Base-by-base conservation (phyloP, 2,888 invertebrate species). In the Drosophila sordidapex region DNA sequence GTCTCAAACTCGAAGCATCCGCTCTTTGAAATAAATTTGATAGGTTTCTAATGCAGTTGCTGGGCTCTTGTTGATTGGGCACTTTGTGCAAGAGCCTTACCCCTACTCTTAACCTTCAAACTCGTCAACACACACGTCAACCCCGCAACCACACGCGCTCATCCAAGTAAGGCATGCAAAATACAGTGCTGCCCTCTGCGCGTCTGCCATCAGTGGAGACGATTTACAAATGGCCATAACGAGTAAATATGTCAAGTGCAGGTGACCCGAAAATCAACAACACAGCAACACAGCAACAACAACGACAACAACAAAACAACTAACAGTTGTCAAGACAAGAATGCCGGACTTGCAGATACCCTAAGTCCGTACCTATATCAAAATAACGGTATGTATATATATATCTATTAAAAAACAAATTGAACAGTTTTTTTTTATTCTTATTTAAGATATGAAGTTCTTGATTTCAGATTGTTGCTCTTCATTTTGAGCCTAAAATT, bases 191-290 rank as follows among this genome's bases (percentile, higher is more conserved):
- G 71, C 51, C 61, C 63, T 38, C 68, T 61, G 53, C 51, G 71
- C 27, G 64, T 43, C 49, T 63, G 64, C 40, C 51, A 36, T 57
- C 64, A 58, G 58, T 43, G 61, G 62, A 63, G 67, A 76, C 86
- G 77, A 82, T 82, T 87, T 85, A 89, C 81, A 82, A 81, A 89
- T 78, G 82, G 70, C 70, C 79, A 80, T 76, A 65, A 87, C 85
- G 81, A 91, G 91, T 91, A 91, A 91, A 91, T 91, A 91, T 91
- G 91, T 91, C 91, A 91, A 91, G 85, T 90, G 88, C 91, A 92
- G 91, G 78, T 67, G 69, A 72, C 73, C 76, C 54, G 43, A 69
- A 74, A 70, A 63, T 66, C 65, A 63, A 59, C 69, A 63, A 56
- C 59, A 38, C n/a, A 59, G 11, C 69, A 63, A 56, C 59, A 38